phyloP scores from a whole-genome alignment of 2,888 invertebrate genomes.

The Cryptosula pallasiana region DNA sequence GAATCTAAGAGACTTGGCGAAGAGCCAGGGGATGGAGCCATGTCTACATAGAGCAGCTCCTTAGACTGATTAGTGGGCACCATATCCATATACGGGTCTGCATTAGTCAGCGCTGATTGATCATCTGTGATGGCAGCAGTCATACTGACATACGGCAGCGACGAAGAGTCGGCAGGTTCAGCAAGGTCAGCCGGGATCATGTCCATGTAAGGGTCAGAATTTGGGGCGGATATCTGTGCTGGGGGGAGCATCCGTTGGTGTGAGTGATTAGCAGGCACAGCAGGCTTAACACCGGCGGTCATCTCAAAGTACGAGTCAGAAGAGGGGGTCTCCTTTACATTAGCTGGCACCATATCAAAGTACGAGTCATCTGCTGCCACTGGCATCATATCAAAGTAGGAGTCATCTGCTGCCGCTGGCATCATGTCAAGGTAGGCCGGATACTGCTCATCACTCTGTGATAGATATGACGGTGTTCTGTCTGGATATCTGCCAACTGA shows the following conservation, averaged over 20 bases:
- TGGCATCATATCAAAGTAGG: neutral
- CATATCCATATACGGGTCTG: neutral
- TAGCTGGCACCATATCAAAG: neutral
- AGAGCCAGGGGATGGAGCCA: neutral
- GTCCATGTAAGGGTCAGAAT: slow-evolving; percentile 8
- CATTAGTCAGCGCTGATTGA: neutral
- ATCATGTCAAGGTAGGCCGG: neutral
- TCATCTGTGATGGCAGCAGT: neutral
- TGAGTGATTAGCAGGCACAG: neutral
- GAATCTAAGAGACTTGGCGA: neutral
- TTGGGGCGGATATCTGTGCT: neutral
- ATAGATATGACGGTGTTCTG: neutral
- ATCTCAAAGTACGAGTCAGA: slow-evolving; percentile 6
- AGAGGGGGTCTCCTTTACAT: neutral
- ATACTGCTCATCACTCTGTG: neutral
- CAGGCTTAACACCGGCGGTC: neutral
- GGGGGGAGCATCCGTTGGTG: neutral
- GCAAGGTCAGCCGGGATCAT: neutral
- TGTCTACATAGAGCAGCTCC: neutral
- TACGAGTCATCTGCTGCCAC: neutral
- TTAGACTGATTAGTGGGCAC: neutral
- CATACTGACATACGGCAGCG: neutral
- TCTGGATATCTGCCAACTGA: neutral
- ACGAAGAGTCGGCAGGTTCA: neutral
- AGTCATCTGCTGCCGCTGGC: neutral